Evolutionary conservation across 2,113 vertebrate species (phyloP).

Genomic region (Ginglymostoma cirratum): DNA sequence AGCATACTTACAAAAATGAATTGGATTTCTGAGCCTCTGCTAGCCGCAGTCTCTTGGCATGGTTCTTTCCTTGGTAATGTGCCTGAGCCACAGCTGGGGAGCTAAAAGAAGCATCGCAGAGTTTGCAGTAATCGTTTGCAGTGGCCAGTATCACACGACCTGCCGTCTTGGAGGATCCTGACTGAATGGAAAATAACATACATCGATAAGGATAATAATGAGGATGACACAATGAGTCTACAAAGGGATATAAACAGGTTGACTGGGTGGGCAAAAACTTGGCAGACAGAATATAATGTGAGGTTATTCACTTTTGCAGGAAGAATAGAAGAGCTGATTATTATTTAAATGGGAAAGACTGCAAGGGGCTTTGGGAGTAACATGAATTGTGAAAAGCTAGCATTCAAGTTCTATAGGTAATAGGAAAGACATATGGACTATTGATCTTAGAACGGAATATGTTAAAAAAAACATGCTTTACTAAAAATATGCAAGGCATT

Average conservation of each 20-base stretch:
- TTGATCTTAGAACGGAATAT: too few species aligned
- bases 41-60: conserved; percentile 85
- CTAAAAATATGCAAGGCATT: too few species aligned
- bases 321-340: too few species aligned
- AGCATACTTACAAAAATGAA: conserved; percentile 73
- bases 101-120: conserved; percentile 94
- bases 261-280: too few species aligned
- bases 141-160: conserved; percentile 92
- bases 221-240: not conserved
- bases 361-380: too few species aligned
- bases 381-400: too few species aligned
- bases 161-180: conserved; percentile 70
- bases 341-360: too few species aligned
- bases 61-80: conserved; percentile 95
- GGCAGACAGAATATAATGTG: too few species aligned
- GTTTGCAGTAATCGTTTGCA: conserved; percentile 96
- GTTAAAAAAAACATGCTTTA: too few species aligned
- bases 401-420: too few species aligned
- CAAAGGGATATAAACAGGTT: not conserved
- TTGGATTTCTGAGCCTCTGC: conserved; percentile 78
- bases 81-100: conserved; percentile 91
- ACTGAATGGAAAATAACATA: conserved; percentile 53
- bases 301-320: too few species aligned
- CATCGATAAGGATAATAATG: not conserved
- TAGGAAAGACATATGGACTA: too few species aligned